These are phyloP conservation scores for Zosterops pallidus DNA, from an alignment of 2,113 vertebrate species.

Conservation along the genomic window DNA sequence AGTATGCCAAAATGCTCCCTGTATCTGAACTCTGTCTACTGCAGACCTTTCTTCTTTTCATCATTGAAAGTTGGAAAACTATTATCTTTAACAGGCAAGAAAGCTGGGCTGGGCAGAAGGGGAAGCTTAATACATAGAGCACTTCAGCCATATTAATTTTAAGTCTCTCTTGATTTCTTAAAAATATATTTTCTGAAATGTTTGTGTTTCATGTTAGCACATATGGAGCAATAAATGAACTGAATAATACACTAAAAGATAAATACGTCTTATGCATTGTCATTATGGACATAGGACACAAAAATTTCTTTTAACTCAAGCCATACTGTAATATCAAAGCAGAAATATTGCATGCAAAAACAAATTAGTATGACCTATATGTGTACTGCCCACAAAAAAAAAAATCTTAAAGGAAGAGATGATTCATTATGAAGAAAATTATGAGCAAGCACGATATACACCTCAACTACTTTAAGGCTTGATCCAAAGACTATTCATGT, in stretches of 20 bases:
- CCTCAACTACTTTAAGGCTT: not conserved
- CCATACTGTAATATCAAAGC: not conserved
- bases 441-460: not conserved
- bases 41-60: conserved; percentile 25
- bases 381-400: not conserved
- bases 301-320: not conserved
- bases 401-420: not conserved
- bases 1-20: conserved; percentile 31
- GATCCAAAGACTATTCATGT: not conserved
- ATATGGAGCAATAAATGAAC: not conserved
- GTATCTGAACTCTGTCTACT: conserved; percentile 30
- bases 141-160: not conserved
- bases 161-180: not conserved
- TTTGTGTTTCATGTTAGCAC: not conserved
- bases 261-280: not conserved
- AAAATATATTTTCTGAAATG: not conserved
- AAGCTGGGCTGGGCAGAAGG: not conserved
- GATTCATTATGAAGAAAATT: not conserved
- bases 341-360: not conserved
- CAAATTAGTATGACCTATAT: not conserved
- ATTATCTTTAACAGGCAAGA: not conserved
- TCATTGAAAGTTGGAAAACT: conserved; percentile 12
- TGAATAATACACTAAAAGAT: not conserved
- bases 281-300: not conserved
- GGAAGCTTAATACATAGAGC: not conserved